Percentiles rank a stretch among this genome's conserved stretches.
Conservation (phyloP, 2,888 invertebrate species). For the Stratiomys singularior region DNA sequence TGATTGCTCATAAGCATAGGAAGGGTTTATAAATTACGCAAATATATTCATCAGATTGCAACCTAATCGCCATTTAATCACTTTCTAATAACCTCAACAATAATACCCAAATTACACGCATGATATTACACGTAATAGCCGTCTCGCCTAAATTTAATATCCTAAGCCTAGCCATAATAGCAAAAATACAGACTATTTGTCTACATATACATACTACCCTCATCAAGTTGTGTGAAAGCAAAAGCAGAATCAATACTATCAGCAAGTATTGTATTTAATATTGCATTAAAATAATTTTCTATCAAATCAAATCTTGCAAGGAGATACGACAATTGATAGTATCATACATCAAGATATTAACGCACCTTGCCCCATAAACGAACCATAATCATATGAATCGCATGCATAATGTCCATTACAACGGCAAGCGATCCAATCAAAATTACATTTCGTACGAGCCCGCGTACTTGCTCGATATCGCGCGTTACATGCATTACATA, state of each 20-base stretch:
- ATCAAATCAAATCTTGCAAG: not conserved
- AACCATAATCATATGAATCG: not conserved
- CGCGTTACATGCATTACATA: not conserved
- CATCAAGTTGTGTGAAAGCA: not conserved
- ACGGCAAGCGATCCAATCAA: conserved; percentile 4
- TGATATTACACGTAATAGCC: not conserved
- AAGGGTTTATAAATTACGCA: too few relatives aligned
- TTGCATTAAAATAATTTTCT: conserved; percentile 2
- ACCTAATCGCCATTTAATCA: not conserved
- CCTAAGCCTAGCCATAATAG: not conserved
- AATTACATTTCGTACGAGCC: conserved; percentile 5
- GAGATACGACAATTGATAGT: not conserved
- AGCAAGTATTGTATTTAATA: conserved; percentile 1
- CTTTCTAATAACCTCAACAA: conserved; percentile 6
- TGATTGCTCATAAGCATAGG: not conserved
- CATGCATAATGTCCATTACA: conserved; percentile 13
- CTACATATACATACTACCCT: not conserved
- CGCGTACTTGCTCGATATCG: not conserved
- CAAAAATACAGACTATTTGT: too few relatives aligned
- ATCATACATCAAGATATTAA: not conserved
- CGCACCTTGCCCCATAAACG: conserved; percentile 3
- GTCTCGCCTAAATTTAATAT: not conserved
- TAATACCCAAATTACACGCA: not conserved
- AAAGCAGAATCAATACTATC: not conserved
- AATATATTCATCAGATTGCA: not conserved